phyloP scores from a whole-genome alignment of 2,888 invertebrate species.

The Cosmia trapezina region DNA sequence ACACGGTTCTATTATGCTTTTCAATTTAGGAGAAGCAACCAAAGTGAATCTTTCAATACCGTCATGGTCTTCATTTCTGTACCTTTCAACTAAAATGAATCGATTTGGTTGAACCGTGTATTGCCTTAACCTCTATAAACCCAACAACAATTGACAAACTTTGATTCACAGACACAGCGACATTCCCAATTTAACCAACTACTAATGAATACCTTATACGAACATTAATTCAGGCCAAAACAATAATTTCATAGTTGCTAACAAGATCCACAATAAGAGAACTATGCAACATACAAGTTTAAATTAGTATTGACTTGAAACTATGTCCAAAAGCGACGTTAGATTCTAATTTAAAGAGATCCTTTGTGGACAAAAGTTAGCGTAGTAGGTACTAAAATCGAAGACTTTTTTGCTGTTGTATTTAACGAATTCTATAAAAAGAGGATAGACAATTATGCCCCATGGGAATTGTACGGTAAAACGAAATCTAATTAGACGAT shows the following conservation, averaged over 20 bases:
- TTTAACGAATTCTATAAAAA: background rate
- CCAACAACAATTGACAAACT: constrained; percentile 11
- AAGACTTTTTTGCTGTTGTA: background rate
- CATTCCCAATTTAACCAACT: constrained; percentile 6
- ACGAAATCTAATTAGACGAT: background rate
- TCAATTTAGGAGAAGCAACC: background rate
- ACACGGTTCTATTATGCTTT: background rate
- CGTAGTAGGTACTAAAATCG: background rate
- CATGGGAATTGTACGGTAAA: background rate
- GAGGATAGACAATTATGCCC: no score
- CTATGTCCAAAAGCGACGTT: constrained; percentile 4
- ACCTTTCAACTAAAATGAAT: background rate
- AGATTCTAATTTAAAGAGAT: background rate
- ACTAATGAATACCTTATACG: constrained; percentile 5
- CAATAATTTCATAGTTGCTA: constrained; percentile 27
- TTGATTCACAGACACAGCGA: background rate
- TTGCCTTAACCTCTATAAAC: background rate
- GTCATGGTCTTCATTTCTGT: background rate
- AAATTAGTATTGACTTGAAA: constrained; percentile 45
- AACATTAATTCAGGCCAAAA: constrained; percentile 32
- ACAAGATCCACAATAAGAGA: constrained; percentile 36
- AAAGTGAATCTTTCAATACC: background rate
- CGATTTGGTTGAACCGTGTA: constrained; percentile 1
- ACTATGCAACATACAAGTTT: constrained; percentile 45
- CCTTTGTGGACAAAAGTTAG: background rate